A percentile compares a stretch with the other conserved stretches of the same genome.
Conservation (phyloP, 2,113 vertebrate genomes). For the Alosa alosa region DNA sequence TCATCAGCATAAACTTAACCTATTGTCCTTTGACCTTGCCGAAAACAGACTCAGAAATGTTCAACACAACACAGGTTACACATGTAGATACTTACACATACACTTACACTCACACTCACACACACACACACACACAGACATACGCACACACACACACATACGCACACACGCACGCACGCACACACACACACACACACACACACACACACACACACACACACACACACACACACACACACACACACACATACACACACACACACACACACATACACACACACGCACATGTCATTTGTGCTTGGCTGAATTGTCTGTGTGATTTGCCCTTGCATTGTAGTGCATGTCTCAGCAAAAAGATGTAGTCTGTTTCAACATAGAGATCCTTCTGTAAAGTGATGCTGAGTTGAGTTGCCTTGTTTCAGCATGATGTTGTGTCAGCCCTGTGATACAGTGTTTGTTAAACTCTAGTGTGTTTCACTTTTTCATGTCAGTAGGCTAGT, state of each 20-base stretch:
- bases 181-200: too few relatives aligned
- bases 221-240: neutral
- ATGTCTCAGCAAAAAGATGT: neutral
- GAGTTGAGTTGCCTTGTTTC: too few relatives aligned
- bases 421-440: neutral
- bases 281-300: conserved; percentile 30
- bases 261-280: conserved; percentile 2
- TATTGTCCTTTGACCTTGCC: neutral
- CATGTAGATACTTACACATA: too few relatives aligned
- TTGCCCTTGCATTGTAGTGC: neutral
- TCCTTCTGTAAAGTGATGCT: neutral
- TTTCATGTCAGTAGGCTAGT: too few relatives aligned
- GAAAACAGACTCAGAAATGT: neutral
- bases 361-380: neutral
- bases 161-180: neutral
- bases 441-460: neutral
- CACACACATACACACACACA: neutral
- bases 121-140: neutral
- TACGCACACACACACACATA: too few relatives aligned
- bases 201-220: neutral
- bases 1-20: neutral
- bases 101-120: too few relatives aligned
- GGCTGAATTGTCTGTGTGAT: neutral
- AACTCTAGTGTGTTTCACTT: neutral
- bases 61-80: too few relatives aligned